Evolutionary conservation across 1,140 invertebrate species (phyloP).

Genomic region (Trachymyrmex septentrionalis): DNA sequence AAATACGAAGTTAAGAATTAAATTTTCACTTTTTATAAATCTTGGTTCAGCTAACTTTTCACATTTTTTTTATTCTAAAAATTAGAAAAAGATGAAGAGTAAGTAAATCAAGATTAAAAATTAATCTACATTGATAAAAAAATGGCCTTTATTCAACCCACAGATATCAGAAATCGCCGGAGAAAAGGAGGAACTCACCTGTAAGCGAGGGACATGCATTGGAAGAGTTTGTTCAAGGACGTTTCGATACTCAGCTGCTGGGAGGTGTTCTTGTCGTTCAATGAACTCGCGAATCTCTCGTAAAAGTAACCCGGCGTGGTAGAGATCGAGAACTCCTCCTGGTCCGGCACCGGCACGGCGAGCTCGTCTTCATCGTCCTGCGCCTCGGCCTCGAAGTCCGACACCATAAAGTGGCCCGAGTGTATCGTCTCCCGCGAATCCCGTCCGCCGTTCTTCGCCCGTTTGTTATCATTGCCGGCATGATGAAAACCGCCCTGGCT

Average conservation of each 20-base stretch:
- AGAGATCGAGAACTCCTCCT: conserved; percentile 84
- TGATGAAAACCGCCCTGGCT: conserved; percentile 63
- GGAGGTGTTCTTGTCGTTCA: conserved; percentile 88
- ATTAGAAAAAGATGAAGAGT: no score
- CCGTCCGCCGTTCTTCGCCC: conserved; percentile 58
- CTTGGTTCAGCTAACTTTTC: no score
- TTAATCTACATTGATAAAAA: no score
- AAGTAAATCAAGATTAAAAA: no score
- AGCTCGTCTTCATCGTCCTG: conserved; percentile 95
- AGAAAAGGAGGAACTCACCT: conserved; percentile 89
- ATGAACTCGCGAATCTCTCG: conserved; percentile 86
- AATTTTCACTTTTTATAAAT: neutral
- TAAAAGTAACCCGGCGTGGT: conserved; percentile 75
- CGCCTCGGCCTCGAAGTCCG: conserved; percentile 96
- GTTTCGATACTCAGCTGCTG: conserved; percentile 95
- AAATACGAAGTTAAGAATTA: neutral
- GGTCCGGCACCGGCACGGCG: conserved; percentile 92
- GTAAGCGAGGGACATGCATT: conserved; percentile 98
- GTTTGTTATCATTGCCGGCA: conserved; percentile 30
- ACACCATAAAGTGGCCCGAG: conserved; percentile 99
- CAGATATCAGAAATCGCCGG: neutral
- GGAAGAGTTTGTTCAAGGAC: conserved; percentile 97
- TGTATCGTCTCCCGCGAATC: conserved; percentile 93
- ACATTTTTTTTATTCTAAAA: no score
- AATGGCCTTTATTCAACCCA: neutral